Evolutionary conservation across 2,797 vertebrate genomes (phyloP).

Genomic region (Onychomys arenicola): DNA sequence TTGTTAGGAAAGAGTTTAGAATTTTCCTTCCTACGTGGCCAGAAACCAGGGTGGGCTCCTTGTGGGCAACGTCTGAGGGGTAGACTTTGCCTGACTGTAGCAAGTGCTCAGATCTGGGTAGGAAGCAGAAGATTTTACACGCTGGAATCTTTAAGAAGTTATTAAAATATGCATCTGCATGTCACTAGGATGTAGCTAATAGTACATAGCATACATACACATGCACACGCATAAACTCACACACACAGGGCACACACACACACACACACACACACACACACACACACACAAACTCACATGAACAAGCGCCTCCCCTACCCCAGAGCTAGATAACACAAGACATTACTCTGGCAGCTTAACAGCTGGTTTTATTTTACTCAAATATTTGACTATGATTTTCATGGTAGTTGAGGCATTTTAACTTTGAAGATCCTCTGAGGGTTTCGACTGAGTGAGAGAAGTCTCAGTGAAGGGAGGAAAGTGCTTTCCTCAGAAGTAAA

Average conservation of each 20-base stretch:
- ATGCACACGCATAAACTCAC: too few relatives aligned
- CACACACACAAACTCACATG: neutral
- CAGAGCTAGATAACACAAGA: neutral
- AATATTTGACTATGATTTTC: neutral
- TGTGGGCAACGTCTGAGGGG: neutral
- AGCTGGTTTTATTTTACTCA: conserved; percentile 47
- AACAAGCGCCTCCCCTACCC: too few relatives aligned
- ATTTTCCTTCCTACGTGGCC: conserved; percentile 8
- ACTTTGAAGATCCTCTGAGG: neutral
- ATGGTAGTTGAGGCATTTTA: neutral
- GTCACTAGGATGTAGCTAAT: neutral
- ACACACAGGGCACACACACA: neutral
- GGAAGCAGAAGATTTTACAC: neutral
- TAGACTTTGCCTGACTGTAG: neutral
- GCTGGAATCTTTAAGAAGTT: conserved; percentile 11
- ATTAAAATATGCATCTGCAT: neutral
- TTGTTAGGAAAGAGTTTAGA: conserved; percentile 19
- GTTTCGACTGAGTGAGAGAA: conserved; percentile 50
- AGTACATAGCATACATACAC: neutral
- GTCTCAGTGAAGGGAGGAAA: conserved; percentile 50
- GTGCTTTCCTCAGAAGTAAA: neutral
- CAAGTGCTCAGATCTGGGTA: neutral
- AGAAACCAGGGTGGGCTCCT: neutral
- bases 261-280: neutral
- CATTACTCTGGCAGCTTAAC: neutral